A percentile compares a stretch with the other conserved stretches of the same genome.
Conservation (phyloP, 2,797 vertebrate species). For the Darevskia nairensis region DNA sequence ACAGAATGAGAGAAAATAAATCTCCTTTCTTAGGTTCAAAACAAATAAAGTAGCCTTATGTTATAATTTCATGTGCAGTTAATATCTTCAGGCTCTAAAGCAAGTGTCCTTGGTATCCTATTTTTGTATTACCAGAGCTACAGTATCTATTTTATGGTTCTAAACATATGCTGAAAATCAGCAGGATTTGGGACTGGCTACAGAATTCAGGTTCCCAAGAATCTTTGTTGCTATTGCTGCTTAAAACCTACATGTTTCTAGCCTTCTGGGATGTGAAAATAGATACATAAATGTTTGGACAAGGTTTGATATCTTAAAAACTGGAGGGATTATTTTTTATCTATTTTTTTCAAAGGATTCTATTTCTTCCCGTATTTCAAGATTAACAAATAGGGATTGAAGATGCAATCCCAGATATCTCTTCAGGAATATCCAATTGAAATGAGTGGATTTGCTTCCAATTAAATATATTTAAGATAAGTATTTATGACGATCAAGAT, state of each 20-base stretch:
- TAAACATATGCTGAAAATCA: neutral
- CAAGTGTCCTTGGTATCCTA: neutral
- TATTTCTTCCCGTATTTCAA: too few relatives aligned
- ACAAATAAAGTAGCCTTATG: neutral
- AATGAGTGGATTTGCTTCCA: neutral
- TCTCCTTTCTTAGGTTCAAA: neutral
- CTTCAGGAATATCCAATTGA: neutral
- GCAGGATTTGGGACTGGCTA: neutral
- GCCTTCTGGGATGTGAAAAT: too few relatives aligned
- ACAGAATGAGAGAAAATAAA: neutral
- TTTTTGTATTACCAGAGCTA: neutral
- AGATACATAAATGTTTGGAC: neutral
- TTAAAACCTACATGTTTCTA: neutral
- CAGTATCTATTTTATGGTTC: neutral
- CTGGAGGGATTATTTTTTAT: neutral
- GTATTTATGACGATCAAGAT: neutral
- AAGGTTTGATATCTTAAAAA: neutral
- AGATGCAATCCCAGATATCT: too few relatives aligned
- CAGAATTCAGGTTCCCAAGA: neutral
- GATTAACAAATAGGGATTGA: neutral
- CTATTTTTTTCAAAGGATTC: neutral
- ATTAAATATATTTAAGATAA: neutral
- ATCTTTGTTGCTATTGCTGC: neutral
- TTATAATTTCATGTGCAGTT: neutral
- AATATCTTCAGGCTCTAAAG: neutral